Base-by-base conservation (phyloP, 2,888 invertebrate species). In the Charanyca ferruginea region DNA sequence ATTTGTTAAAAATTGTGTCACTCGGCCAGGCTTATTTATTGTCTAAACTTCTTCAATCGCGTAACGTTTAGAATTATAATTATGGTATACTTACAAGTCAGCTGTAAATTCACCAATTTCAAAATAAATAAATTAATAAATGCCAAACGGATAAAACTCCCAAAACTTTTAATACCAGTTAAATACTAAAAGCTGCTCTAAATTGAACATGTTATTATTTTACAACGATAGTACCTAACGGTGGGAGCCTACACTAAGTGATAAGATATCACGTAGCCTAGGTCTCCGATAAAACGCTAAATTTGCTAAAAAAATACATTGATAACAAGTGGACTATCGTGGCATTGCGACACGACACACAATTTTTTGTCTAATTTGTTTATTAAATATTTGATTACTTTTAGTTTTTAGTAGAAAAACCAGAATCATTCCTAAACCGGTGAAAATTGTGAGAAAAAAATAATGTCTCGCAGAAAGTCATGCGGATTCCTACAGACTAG, bases 261-360 rank as follows among this genome's bases (percentile, higher is more conserved):
- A 94, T 94, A 94, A 90, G 88, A 81, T 95, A 94, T 87, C 89
- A 77, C 70, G 87, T 87, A 88, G 91, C 92, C 94, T 95, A 95
- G 94, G 94, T 91, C 85, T 89, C 87, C 83, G 94, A 95, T 95
- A 94, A 94, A 93, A 89, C 85, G 90, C 93, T 91, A 91, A 94
- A 93, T 90, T 93, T 89, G 89, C 88, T 87, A 91, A 94, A 93
- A 89, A 91, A 89, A 83, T 62, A 75, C 69, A 62, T 75, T 79
- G 94, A 94, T 94, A 94, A 93, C 64, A 84, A 52, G 18, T 72
- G 60, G 86, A 84, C 91, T 90, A 91, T 92, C 91, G 83, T 64
- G 52, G 61, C 79, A 67, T 75, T 83, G 86, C 68, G 85, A 84
- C 62, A 62, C 9, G 55, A 52, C 41, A 32, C 18, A 58, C 61